Percentiles rank a stretch among this genome's conserved stretches.
Conservation (phyloP, 2,113 vertebrate genomes). For the Antechinus flavipes region DNA sequence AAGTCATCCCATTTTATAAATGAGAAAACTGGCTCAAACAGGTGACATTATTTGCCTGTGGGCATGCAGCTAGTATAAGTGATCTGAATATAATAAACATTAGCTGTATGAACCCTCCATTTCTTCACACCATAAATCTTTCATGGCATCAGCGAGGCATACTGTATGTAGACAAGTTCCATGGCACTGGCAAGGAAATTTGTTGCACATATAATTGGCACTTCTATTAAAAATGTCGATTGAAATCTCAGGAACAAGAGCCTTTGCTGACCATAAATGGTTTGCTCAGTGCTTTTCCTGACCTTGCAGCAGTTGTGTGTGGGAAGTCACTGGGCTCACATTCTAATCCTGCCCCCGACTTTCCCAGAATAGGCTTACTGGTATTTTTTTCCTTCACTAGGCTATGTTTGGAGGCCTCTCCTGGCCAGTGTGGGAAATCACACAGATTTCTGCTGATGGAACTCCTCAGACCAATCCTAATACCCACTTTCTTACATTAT, state of each 20-base stretch:
- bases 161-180: not conserved
- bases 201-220: not conserved
- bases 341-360: not conserved
- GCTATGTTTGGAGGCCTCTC: constrained; percentile 50
- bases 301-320: not conserved
- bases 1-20: not conserved
- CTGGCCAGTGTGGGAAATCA: constrained; percentile 53
- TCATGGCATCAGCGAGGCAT: not conserved
- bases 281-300: not conserved
- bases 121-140: not conserved
- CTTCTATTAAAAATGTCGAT: not conserved
- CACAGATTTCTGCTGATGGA: not conserved
- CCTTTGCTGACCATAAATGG: not conserved
- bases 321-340: not conserved
- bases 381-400: constrained; percentile 14
- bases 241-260: constrained; percentile 11
- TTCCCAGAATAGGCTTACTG: constrained; percentile 1
- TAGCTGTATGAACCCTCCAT: constrained; percentile 13
- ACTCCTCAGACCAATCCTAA: not conserved
- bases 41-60: not conserved
- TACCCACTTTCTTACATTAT: not conserved
- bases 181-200: not conserved
- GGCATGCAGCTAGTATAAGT: not conserved
- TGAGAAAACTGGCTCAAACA: not conserved
- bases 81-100: not conserved